These are phyloP conservation scores for Ormyrus pomaceus DNA, from an alignment of 2,888 invertebrate species.

Conservation along the genomic window DNA sequence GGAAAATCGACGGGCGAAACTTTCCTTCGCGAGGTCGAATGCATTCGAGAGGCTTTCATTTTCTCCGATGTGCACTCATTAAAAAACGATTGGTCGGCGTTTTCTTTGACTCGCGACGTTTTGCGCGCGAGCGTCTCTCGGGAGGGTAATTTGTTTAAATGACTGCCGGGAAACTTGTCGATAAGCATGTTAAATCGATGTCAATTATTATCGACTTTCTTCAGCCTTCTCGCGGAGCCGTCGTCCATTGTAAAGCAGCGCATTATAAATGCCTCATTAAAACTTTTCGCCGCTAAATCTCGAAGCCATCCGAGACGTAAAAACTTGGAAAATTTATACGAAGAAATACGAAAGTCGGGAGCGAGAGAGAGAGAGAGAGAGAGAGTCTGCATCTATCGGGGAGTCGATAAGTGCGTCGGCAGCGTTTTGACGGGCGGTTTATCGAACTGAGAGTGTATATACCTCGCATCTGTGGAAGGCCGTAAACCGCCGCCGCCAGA, in stretches of 20 bases:
- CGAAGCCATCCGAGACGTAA: too few relatives aligned
- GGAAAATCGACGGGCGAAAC: conserved; percentile 41
- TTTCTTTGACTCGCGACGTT: background rate
- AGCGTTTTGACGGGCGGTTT: too few relatives aligned
- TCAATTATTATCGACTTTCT: background rate
- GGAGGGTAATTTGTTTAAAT: conserved; percentile 27
- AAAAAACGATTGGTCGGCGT: background rate
- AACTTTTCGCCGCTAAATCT: background rate
- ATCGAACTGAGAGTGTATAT: too few relatives aligned
- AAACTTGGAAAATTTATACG: too few relatives aligned
- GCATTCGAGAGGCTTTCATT: conserved; percentile 37
- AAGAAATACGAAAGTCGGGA: too few relatives aligned
- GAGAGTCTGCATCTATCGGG: too few relatives aligned
- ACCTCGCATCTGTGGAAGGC: too few relatives aligned
- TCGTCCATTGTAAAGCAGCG: background rate
- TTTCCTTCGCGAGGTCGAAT: conserved; percentile 25
- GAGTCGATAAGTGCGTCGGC: too few relatives aligned
- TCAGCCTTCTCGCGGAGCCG: background rate
- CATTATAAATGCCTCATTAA: background rate
- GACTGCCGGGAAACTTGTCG: conserved; percentile 21
- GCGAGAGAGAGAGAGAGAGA: too few relatives aligned
- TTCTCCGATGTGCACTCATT: conserved; percentile 23
- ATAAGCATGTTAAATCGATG: background rate
- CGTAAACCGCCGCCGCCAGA: background rate
- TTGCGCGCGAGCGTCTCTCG: background rate